Conservation (phyloP, 2,888 invertebrate genomes). For the Leptopilina syphax region DNA sequence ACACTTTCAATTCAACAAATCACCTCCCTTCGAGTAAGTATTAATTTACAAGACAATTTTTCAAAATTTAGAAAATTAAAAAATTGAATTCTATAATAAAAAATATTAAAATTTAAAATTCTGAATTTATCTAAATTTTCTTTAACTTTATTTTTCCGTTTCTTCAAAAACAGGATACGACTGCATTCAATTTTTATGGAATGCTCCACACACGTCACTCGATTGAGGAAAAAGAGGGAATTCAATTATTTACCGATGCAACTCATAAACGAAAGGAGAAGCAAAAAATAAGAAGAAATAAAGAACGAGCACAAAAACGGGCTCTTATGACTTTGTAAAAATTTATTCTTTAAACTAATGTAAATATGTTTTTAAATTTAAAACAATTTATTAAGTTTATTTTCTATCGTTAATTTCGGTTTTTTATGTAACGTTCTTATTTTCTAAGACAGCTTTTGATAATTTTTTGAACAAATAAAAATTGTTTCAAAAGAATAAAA, state of each 20-base stretch:
- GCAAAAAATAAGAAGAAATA: constrained; percentile 81
- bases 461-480: too few species aligned
- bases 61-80: not conserved
- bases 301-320: constrained; percentile 82
- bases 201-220: constrained; percentile 86
- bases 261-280: constrained; percentile 81
- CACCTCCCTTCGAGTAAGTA: constrained; percentile 81
- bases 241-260: constrained; percentile 88
- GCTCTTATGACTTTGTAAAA: constrained; percentile 77
- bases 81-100: too few species aligned
- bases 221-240: constrained; percentile 85
- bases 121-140: too few species aligned
- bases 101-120: too few species aligned
- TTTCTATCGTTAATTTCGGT: too few species aligned
- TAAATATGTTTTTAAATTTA: not conserved
- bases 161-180: constrained; percentile 81
- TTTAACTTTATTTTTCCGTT: too few species aligned
- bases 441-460: too few species aligned
- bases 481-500: too few species aligned
- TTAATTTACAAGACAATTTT: constrained; percentile 17
- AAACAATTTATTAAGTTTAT: too few species aligned
- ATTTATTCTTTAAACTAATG: constrained; percentile 1
- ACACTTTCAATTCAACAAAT: constrained; percentile 80
- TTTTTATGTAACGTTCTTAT: too few species aligned
- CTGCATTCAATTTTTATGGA: constrained; percentile 92